Evolutionary conservation across 1,140 invertebrate species (phyloP).

Genomic region (Drosophila navojoa): DNA sequence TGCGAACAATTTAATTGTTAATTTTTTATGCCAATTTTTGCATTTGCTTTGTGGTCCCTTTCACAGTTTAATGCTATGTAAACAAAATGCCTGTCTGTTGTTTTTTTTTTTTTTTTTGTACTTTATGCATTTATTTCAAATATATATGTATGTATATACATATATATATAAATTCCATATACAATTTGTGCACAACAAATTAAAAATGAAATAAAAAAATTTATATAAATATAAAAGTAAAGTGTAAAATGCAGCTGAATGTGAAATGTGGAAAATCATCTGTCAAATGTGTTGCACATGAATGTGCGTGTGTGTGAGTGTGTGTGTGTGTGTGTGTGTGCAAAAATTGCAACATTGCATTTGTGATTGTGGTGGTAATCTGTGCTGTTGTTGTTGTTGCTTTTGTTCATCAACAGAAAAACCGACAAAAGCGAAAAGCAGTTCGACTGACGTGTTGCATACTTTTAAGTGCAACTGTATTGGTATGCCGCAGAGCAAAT

Average conservation of each 20-base stretch:
- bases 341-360: constrained; percentile 44
- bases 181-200: constrained; percentile 32
- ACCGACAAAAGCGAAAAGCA: constrained; percentile 8
- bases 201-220: constrained; percentile 21
- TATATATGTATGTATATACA: background rate
- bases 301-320: background rate
- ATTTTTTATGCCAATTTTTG: constrained; percentile 32
- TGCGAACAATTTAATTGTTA: constrained; percentile 9
- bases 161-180: constrained; percentile 33
- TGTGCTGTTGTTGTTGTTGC: constrained; percentile 32
- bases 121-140: constrained; percentile 41
- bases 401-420: constrained; percentile 7
- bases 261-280: constrained; percentile 68
- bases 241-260: constrained; percentile 39
- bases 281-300: constrained; percentile 46
- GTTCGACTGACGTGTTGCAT: constrained; percentile 49
- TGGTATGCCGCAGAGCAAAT: constrained; percentile 5
- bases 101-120: background rate
- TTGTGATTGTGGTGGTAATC: constrained; percentile 35
- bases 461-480: constrained; percentile 52
- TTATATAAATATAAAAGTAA: background rate
- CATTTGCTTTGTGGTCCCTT: constrained; percentile 37
- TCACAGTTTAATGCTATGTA: constrained; percentile 54
- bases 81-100: constrained; percentile 32
- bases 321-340: constrained; percentile 3